Percentiles rank a stretch among this genome's conserved stretches.
These are phyloP conservation scores for Carabus problematicus DNA, from an alignment of 2,888 invertebrate species.

Conservation along the genomic window DNA sequence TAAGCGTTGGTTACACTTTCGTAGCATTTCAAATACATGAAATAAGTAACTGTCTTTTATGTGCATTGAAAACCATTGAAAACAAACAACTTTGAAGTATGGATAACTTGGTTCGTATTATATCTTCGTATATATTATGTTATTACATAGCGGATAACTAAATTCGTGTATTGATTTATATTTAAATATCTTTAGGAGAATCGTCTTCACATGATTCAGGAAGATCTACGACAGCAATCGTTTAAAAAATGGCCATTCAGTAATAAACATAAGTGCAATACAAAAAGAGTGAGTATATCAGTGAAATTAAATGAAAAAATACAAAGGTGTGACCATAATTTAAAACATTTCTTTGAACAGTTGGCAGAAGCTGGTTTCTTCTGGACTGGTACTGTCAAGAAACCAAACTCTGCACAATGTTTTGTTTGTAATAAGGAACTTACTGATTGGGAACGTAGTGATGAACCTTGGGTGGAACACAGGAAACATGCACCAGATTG, in stretches of 20 bases:
- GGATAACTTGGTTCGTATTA: background rate
- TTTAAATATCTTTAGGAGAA: background rate
- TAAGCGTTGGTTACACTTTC: too few species aligned
- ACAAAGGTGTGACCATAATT: background rate
- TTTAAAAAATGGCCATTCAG: constrained; percentile 78
- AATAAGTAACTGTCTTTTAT: too few species aligned
- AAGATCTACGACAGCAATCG: constrained; percentile 67
- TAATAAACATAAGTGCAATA: constrained; percentile 68
- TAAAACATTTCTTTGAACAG: constrained; percentile 54
- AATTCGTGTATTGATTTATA: background rate
- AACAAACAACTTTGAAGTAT: too few species aligned
- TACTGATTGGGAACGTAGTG: constrained; percentile 86
- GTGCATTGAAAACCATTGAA: too few species aligned
- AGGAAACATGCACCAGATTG: constrained; percentile 75
- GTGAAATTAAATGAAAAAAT: constrained; percentile 23
- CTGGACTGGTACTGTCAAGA: constrained; percentile 70
- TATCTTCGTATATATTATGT: background rate
- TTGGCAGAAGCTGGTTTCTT: constrained; percentile 89
- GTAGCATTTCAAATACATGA: too few species aligned
- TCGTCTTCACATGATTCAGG: constrained; percentile 46
- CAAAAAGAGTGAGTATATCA: constrained; percentile 59
- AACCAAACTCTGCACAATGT: constrained; percentile 81
- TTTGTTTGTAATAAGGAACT: constrained; percentile 83
- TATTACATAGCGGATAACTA: background rate
- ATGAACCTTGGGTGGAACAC: constrained; percentile 86